A percentile compares a stretch with the other conserved stretches of the same genome.
Conservation (phyloP, 2,797 vertebrate species). For the Spinus pinus region DNA sequence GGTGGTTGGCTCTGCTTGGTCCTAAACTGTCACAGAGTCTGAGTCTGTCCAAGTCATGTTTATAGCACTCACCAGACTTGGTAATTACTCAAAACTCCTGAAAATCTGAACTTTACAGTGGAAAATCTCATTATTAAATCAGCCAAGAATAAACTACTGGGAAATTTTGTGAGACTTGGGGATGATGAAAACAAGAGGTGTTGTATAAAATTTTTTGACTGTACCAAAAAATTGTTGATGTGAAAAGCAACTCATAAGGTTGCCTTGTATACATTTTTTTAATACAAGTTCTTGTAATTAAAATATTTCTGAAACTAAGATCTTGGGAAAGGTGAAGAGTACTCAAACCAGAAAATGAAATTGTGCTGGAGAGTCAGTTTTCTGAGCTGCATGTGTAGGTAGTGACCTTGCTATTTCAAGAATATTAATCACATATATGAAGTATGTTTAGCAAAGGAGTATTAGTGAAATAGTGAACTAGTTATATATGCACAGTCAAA, state of each 20-base stretch:
- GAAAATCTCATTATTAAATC: not conserved
- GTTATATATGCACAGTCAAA: not conserved
- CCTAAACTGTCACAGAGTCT: not conserved
- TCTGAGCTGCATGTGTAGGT: not conserved
- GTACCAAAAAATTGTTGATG: not conserved
- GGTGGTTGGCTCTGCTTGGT: not conserved
- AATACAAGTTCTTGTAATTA: not conserved
- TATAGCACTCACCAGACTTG: not conserved
- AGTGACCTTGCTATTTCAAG: not conserved
- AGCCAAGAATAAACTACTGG: not conserved
- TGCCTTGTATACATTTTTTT: not conserved
- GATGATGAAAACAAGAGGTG: not conserved
- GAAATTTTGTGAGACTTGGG: not conserved
- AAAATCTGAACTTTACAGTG: not conserved
- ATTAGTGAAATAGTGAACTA: not conserved
- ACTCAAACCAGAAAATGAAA: not conserved
- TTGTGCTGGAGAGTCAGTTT: not conserved
- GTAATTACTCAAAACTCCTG: not conserved
- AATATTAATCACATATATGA: not conserved
- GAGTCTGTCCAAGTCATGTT: not conserved
- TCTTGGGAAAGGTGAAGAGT: not conserved
- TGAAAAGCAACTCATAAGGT: not conserved
- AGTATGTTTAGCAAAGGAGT: not conserved
- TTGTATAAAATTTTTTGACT: not conserved
- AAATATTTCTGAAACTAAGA: not conserved